phyloP scores from a whole-genome alignment of 2,888 invertebrate species.

The Caenorhabditis uteleia region DNA sequence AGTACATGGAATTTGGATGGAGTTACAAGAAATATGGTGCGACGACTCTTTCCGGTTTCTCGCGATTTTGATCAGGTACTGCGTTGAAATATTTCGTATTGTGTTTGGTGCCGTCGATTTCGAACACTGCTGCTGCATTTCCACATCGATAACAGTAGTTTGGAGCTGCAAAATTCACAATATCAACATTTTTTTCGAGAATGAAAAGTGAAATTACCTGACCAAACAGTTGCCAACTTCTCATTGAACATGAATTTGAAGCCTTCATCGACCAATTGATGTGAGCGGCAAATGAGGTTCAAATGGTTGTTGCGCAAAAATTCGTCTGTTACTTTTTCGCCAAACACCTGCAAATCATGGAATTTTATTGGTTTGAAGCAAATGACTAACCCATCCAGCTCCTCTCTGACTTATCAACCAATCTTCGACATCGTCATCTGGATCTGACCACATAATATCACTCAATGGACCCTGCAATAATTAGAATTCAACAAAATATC shows the following conservation, averaged over 20 bases:
- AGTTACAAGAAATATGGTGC: slow-evolving; percentile 92
- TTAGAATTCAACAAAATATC: neutral
- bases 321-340: slow-evolving; percentile 83
- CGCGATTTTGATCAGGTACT: slow-evolving; percentile 83
- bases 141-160: slow-evolving; percentile 99
- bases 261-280: slow-evolving; percentile 98
- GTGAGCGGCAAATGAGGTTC: slow-evolving; percentile 92
- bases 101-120: slow-evolving; percentile 72
- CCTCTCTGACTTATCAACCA: slow-evolving; percentile 68
- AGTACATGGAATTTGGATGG: neutral
- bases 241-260: slow-evolving; percentile 98
- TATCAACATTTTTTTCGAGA: neutral
- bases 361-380: slow-evolving; percentile 1
- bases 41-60: slow-evolving; percentile 87
- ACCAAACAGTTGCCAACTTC: slow-evolving; percentile 97
- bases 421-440: slow-evolving; percentile 92
- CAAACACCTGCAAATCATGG: slow-evolving; percentile 80
- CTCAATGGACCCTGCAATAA: slow-evolving; percentile 88
- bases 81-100: slow-evolving; percentile 79
- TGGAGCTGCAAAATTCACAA: slow-evolving; percentile 83
- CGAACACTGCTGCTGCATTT: slow-evolving; percentile 94
- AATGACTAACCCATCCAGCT: slow-evolving; percentile 64
- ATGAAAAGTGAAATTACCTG: slow-evolving; percentile 76
- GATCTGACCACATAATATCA: slow-evolving; percentile 99
- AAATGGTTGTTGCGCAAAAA: slow-evolving; percentile 92